Evolutionary conservation across 2,113 vertebrate genomes (phyloP).

Genomic region (Crotophaga sulcirostris): DNA sequence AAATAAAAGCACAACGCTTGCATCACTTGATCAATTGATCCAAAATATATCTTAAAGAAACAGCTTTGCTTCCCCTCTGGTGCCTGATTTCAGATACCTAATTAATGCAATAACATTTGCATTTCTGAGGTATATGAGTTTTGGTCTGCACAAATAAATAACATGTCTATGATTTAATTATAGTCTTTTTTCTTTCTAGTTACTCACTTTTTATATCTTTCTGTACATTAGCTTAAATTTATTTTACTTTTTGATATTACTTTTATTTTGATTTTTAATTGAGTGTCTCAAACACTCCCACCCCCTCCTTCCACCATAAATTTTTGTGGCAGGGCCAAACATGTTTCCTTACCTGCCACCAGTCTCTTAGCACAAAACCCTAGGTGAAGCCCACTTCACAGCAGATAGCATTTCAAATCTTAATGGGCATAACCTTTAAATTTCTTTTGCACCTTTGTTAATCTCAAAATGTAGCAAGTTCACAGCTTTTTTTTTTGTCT

Average conservation of each 20-base stretch:
- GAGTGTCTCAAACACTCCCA: neutral
- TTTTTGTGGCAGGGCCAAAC: neutral
- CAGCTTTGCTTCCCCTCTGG: conserved; percentile 10
- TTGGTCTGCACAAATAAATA: conserved; percentile 36
- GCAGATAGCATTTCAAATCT: neutral
- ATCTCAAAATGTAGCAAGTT: neutral
- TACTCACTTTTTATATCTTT: neutral
- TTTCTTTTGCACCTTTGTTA: neutral
- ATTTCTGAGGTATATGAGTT: conserved; percentile 44
- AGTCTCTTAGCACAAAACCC: neutral
- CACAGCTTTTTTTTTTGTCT: neutral
- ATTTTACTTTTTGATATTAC: neutral
- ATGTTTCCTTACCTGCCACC: neutral
- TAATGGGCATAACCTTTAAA: neutral
- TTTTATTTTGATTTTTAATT: neutral
- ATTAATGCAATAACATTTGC: conserved; percentile 60
- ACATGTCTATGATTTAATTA: conserved; percentile 11
- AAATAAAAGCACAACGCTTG: neutral
- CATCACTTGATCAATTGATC: neutral
- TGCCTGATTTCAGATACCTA: conserved; percentile 14
- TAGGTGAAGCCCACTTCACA: neutral
- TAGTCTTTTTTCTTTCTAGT: neutral
- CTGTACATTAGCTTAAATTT: neutral
- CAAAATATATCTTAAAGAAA: conserved; percentile 25
- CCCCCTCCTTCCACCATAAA: neutral